These are phyloP conservation scores for Bambusicola thoracicus DNA, from an alignment of 2,113 vertebrate species.

Conservation along the genomic window DNA sequence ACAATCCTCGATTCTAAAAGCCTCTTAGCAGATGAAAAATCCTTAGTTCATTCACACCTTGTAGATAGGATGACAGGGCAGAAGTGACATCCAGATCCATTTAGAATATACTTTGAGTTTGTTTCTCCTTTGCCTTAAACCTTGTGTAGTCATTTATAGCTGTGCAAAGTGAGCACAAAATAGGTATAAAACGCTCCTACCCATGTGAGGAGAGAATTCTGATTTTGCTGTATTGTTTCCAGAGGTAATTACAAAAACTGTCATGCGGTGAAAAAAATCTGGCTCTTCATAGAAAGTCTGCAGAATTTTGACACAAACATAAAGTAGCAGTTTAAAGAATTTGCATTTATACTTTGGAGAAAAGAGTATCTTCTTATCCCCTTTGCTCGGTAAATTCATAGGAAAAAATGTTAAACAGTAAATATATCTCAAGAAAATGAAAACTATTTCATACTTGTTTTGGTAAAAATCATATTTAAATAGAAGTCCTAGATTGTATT, in stretches of 20 bases:
- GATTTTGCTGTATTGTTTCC: conserved; percentile 53
- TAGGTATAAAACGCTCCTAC: conserved; percentile 11
- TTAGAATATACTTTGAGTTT: conserved; percentile 34
- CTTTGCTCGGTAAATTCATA: not conserved
- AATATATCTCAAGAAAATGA: not conserved
- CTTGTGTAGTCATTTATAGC: conserved; percentile 50
- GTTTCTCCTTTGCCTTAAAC: conserved; percentile 43
- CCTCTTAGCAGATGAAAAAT: conserved; percentile 67
- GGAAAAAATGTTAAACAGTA: not conserved
- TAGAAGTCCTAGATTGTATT: not conserved
- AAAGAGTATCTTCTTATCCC: not conserved
- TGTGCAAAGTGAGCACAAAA: conserved; percentile 51
- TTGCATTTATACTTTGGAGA: not conserved
- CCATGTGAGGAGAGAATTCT: conserved; percentile 18
- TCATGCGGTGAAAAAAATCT: conserved; percentile 23
- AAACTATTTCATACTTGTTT: not conserved
- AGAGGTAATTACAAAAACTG: conserved; percentile 23
- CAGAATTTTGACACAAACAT: conserved; percentile 30
- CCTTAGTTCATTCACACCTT: conserved; percentile 70
- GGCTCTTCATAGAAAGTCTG: not conserved
- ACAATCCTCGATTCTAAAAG: conserved; percentile 40
- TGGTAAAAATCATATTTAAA: not conserved
- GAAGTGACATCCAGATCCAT: conserved; percentile 65
- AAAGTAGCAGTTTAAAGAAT: not conserved
- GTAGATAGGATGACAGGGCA: conserved; percentile 69